Base-by-base conservation (phyloP, 2,113 vertebrate genomes). In the Gasterosteus aculeatus region DNA sequence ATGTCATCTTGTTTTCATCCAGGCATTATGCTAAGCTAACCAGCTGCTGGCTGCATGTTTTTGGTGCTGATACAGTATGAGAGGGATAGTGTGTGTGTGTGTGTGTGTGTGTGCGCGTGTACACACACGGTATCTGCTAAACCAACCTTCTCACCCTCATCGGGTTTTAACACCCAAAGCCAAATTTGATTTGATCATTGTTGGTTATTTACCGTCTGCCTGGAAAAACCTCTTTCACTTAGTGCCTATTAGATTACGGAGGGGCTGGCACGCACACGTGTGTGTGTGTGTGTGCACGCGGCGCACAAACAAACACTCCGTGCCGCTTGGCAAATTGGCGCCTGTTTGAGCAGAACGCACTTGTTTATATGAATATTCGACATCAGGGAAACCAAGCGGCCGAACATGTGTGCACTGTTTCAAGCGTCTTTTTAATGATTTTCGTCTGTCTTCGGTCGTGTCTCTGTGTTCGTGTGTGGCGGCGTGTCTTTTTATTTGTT, bases 261-360 rank as follows among this genome's bases (percentile, higher is more conserved):
- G 62, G 49, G 73, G 31, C 76, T 85, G 87, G 35, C 35, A 6
- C 6, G 35, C 35, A 38, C 35, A 38, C 7, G 35, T 38, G 6
- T 7, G 35, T 49, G 46, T 19, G 46, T n/a, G 49, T 69, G 82
- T 88, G 86, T 68, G 87, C 87, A 76, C 64, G 85, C 60, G 71
- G 78, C 81, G 81, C 84, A 83, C 81, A 93, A 92, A 90, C 89
- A 90, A 90, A 90, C 88, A 85, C 86, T 86, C 83, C 67, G 22
- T 89, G 85, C 86, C 51, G 56, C 81, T 86, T 1, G 53, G 82
- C 84, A 88, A 90, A 92, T 90, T 73, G 78, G 72, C 49, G 72
- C 68, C 54, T 78, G 81, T 82, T 81, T 87, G 83, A 76, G 74
- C 69, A 33, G 41, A 51, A 69, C 51, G 69, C 73, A 39, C 75